Percentiles rank a stretch among this genome's conserved stretches.
Evolutionary conservation across 2,888 invertebrate species (phyloP).

Genomic region (Baccha elongata): DNA sequence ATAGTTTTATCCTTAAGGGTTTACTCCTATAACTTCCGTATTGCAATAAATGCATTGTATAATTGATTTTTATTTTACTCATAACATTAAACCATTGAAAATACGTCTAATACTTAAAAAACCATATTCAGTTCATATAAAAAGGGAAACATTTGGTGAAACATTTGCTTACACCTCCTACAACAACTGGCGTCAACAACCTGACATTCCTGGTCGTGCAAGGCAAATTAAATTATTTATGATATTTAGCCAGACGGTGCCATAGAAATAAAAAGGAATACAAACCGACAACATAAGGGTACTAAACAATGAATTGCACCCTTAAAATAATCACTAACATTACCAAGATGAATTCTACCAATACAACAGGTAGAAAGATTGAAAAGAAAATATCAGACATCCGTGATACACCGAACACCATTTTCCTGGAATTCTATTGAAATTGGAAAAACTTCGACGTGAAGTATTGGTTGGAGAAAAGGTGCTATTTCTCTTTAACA

Average conservation of each 20-base stretch:
- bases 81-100: too few relatives aligned
- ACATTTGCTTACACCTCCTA: neutral
- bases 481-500: neutral
- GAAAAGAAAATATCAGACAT: neutral
- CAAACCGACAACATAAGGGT: conserved; percentile 5
- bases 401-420: neutral
- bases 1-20: too few relatives aligned
- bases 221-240: conserved; percentile 15
- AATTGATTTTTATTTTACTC: too few relatives aligned
- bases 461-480: neutral
- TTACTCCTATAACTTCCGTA: too few relatives aligned
- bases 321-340: conserved; percentile 11
- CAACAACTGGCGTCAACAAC: conserved; percentile 33
- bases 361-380: conserved; percentile 9
- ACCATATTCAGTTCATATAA: too few relatives aligned
- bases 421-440: conserved; percentile 22
- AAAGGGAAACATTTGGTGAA: neutral
- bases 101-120: too few relatives aligned
- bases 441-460: neutral
- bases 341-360: conserved; percentile 24
- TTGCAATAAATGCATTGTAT: too few relatives aligned
- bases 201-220: conserved; percentile 18
- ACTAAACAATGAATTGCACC: conserved; percentile 38
- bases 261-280: neutral
- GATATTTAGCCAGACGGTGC: conserved; percentile 26